These are phyloP conservation scores for Drosophila limbata DNA, from an alignment of 2,888 invertebrate species.

Conservation along the genomic window DNA sequence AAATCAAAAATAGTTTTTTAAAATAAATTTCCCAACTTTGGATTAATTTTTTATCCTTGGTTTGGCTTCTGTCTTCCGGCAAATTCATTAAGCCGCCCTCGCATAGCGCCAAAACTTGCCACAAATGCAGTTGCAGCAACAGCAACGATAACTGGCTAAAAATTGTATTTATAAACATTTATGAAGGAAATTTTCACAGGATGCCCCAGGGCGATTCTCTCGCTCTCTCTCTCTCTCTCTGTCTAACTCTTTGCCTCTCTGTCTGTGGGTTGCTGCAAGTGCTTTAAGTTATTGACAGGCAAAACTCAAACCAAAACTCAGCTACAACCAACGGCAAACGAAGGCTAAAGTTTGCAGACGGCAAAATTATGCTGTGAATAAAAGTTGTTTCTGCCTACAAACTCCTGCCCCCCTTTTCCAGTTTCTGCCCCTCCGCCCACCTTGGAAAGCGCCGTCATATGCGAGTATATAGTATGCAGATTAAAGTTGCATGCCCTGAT, in stretches of 20 bases:
- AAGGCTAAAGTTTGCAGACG: constrained; percentile 67
- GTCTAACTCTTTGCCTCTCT: background rate
- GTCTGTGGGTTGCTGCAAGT: constrained; percentile 37
- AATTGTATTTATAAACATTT: constrained; percentile 78
- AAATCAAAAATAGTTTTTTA: too few species aligned
- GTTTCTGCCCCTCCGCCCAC: background rate
- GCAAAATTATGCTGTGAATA: constrained; percentile 63
- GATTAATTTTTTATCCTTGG: too few species aligned
- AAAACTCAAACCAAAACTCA: constrained; percentile 62
- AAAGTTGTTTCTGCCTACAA: constrained; percentile 52
- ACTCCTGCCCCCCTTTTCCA: background rate
- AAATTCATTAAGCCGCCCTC: constrained; percentile 24
- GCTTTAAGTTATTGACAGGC: constrained; percentile 74
- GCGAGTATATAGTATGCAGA: constrained; percentile 50
- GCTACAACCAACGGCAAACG: constrained; percentile 33
- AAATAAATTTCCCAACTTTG: too few species aligned
- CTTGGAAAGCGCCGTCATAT: constrained; percentile 17
- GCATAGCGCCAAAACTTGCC: constrained; percentile 31
- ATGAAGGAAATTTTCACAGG: constrained; percentile 62
- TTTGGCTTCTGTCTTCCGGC: background rate
- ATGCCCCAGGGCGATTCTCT: constrained; percentile 1
- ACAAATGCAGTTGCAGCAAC: constrained; percentile 42
- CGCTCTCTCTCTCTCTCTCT: background rate
- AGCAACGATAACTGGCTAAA: constrained; percentile 59
- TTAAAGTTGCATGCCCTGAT: constrained; percentile 56